Base-by-base conservation (phyloP, 1,140 invertebrate species). In the Solenopsis invicta region DNA sequence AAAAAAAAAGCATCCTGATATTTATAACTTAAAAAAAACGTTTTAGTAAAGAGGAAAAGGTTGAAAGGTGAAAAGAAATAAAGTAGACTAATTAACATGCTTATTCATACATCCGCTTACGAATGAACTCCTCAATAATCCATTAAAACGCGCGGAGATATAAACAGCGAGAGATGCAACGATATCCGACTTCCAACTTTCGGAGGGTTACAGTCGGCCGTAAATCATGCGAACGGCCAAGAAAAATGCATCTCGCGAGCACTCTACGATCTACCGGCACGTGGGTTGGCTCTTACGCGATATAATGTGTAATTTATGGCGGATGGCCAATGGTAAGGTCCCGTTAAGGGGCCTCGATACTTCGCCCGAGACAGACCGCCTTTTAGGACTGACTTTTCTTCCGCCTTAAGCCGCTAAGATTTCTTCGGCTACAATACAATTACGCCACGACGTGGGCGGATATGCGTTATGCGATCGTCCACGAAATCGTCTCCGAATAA, bases 261-360 rank as follows among this genome's bases (percentile, higher is more conserved):
- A 88, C 84, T 90, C 87, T 91, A 92, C 67, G 90, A 92, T 87
- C 89, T 91, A 88, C 86, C 87, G 85, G 87, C 89, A 89, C 84
- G 81, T 87, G 90, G 82, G 90, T 89, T 86, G 89, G 81, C 86
- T 92, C 87, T 88, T 89, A 87, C 85, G 72, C 81, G 85, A 91
- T 91, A 89, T 91, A 92, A 91, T 91, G 90, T 89, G 90, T 92
- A 91, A 92, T 93, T 93, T 93, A 93, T 91, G 92, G 91, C 89
- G 87, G 88, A 88, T 88, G 86, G 88, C 69, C 80, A 85, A 88
- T 91, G 88, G 88, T 85, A 86, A 78, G 86, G 75, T 92, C 90
- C 92, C 90, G 92, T 93, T 93, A 93, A 92, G 89, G 75, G 89
- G 77, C 87, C 90, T 89, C 88, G 88, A 92, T 88, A 91, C 88